phyloP scores from a whole-genome alignment of 2,113 vertebrate genomes.

The Hylia prasina region DNA sequence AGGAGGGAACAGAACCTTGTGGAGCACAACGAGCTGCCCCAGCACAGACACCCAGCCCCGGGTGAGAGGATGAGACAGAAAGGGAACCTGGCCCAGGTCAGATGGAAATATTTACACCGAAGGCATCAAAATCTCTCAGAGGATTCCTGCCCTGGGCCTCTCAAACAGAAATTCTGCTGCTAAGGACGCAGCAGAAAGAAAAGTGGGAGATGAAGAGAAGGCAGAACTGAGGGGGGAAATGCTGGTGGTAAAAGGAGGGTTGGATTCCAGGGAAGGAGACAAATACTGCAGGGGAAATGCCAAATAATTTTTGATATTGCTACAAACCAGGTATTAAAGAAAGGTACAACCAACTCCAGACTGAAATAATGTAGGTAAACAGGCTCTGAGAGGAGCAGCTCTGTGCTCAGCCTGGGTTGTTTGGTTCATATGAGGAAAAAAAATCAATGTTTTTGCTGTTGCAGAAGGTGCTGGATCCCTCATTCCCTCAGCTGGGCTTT shows the following conservation, averaged over 20 bases:
- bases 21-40: neutral
- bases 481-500: neutral
- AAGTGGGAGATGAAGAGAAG: neutral
- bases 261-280: neutral
- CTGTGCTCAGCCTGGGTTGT: neutral
- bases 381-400: neutral
- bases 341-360: neutral
- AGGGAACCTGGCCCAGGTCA: neutral
- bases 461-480: neutral
- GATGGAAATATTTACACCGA: conserved; percentile 25
- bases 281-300: neutral
- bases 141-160: neutral
- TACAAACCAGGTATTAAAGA: neutral
- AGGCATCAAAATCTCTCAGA: neutral
- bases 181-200: neutral
- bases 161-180: neutral
- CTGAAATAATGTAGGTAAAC: neutral
- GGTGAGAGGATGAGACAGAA: neutral
- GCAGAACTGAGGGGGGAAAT: neutral
- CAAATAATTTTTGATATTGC: neutral
- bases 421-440: neutral
- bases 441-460: neutral
- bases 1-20: neutral
- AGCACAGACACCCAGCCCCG: neutral
- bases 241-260: neutral